Evolutionary conservation across 1,140 invertebrate genomes (phyloP).

Genomic region (Mamestra configurata): DNA sequence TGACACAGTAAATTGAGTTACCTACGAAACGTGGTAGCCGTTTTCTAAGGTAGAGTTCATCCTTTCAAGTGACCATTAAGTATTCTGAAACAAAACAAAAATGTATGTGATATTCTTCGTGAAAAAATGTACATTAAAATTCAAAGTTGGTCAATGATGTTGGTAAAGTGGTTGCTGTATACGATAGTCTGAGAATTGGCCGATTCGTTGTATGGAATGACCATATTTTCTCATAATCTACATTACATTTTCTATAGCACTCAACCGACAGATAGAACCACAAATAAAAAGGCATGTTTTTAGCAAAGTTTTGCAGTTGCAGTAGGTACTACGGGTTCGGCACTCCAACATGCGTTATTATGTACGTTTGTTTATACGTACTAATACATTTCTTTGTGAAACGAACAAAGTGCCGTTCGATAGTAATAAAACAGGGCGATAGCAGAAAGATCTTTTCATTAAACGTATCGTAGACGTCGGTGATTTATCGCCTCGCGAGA

Average conservation of each 20-base stretch:
- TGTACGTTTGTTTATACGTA: conserved; percentile 41
- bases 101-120: not conserved
- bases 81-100: conserved; percentile 40
- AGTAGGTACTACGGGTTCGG: conserved; percentile 15
- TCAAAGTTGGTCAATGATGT: not conserved
- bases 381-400: conserved; percentile 45
- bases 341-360: conserved; percentile 31
- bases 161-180: not conserved
- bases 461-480: conserved; percentile 79
- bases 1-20: conserved; percentile 57
- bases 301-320: conserved; percentile 44
- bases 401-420: conserved; percentile 54
- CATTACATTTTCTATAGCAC: conserved; percentile 35
- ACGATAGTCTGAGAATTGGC: not conserved
- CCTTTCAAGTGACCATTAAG: conserved; percentile 17
- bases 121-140: not conserved
- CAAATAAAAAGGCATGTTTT: conserved; percentile 41
- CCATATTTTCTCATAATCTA: conserved; percentile 10
- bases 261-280: conserved; percentile 26
- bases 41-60: conserved; percentile 16
- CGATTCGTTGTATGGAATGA: not conserved
- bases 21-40: conserved; percentile 17
- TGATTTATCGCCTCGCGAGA: conserved; percentile 83
- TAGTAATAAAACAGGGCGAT: conserved; percentile 67
- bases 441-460: conserved; percentile 80